These are phyloP conservation scores for Enteromius trimaculatus DNA, from an alignment of 2,797 vertebrate genomes.

Conservation along the genomic window DNA sequence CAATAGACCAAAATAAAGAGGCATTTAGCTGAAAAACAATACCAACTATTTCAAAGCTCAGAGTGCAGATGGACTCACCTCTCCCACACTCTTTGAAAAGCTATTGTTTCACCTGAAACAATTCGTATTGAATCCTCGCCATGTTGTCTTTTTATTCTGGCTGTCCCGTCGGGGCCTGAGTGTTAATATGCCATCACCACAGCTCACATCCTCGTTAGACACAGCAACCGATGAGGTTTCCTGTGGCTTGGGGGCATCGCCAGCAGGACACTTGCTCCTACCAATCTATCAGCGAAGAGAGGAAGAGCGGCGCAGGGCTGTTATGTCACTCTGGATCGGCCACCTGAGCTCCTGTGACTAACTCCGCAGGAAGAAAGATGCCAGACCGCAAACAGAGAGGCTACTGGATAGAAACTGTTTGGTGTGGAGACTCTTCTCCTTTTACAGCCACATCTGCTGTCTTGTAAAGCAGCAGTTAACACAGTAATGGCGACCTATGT, in stretches of 20 bases:
- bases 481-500: background rate
- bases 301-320: conserved; percentile 56
- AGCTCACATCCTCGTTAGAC: conserved; percentile 81
- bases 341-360: conserved; percentile 51
- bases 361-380: conserved; percentile 45
- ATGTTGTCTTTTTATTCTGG: conserved; percentile 74
- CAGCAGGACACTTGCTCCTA: conserved; percentile 63
- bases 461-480: background rate
- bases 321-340: conserved; percentile 49
- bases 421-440: background rate
- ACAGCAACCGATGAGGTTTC: conserved; percentile 74
- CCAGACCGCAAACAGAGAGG: conserved; percentile 45
- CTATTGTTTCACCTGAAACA: conserved; percentile 79
- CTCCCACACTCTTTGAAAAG: conserved; percentile 74
- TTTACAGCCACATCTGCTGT: background rate
- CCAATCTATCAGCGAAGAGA: conserved; percentile 65
- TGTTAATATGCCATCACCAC: conserved; percentile 83
- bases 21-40: conserved; percentile 64
- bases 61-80: conserved; percentile 71
- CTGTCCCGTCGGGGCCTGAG: conserved; percentile 74
- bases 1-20: conserved; percentile 32
- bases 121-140: conserved; percentile 79
- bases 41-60: conserved; percentile 45
- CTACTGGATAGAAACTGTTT: background rate
- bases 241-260: conserved; percentile 65